Conservation (phyloP, 2,888 invertebrate species). For the Gonocerus acuteangulatus region DNA sequence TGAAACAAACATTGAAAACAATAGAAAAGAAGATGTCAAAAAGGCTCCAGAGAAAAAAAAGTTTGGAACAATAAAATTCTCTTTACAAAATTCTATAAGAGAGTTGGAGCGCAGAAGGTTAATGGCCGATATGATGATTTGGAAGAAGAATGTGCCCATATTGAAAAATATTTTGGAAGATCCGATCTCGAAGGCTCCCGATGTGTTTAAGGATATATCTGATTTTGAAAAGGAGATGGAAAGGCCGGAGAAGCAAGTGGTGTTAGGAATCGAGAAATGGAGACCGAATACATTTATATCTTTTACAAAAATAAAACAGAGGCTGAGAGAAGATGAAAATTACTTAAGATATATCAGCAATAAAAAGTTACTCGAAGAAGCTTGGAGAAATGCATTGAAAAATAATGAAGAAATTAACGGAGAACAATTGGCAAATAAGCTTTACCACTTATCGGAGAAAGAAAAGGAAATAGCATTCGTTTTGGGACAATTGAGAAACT, state of each 20-base stretch:
- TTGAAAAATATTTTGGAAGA: too few relatives aligned
- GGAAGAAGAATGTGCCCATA: too few relatives aligned
- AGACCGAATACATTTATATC: background rate
- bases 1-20: constrained; percentile 20
- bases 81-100: too few relatives aligned
- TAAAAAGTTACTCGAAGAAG: constrained; percentile 46
- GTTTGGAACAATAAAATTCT: too few relatives aligned
- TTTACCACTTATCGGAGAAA: constrained; percentile 55
- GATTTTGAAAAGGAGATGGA: background rate
- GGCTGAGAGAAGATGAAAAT: constrained; percentile 42
- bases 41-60: too few relatives aligned
- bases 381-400: constrained; percentile 50
- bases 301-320: constrained; percentile 38
- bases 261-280: constrained; percentile 20
- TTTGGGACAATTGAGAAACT: too few relatives aligned
- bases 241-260: too few relatives aligned
- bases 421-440: constrained; percentile 49
- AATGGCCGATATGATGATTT: too few relatives aligned
- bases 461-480: constrained; percentile 64
- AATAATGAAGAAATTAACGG: constrained; percentile 51
- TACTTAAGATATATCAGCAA: constrained; percentile 49
- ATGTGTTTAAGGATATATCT: constrained; percentile 20
- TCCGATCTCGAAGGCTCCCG: constrained; percentile 7
- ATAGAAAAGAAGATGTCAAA: too few relatives aligned
- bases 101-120: too few relatives aligned